phyloP scores from a whole-genome alignment of 2,888 invertebrate genomes.

The Campoplex capitator region DNA sequence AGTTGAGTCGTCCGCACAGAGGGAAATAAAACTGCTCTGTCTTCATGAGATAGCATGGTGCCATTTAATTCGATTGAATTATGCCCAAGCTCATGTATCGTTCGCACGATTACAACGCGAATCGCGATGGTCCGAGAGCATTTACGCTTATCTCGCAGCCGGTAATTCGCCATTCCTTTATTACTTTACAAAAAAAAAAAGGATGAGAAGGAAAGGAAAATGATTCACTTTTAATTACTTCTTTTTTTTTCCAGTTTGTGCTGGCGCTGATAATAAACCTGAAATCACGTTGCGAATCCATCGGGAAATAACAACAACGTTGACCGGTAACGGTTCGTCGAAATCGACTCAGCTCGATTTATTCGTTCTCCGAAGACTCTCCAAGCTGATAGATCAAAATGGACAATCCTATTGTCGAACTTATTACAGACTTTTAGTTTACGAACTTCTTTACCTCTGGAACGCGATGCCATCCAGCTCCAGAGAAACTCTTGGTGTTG shows the following conservation, averaged over 20 bases:
- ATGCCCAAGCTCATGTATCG: constrained; percentile 85
- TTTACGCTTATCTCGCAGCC: constrained; percentile 88
- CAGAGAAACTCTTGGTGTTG: constrained; percentile 80
- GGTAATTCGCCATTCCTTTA: constrained; percentile 69
- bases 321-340: constrained; percentile 66
- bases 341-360: constrained; percentile 81
- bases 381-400: constrained; percentile 77
- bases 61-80: constrained; percentile 87
- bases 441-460: constrained; percentile 90
- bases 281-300: constrained; percentile 82
- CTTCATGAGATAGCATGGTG: constrained; percentile 89
- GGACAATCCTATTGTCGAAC: constrained; percentile 73
- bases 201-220: too few relatives aligned
- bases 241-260: constrained; percentile 82
- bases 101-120: constrained; percentile 86
- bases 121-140: constrained; percentile 89
- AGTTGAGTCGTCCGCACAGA: constrained; percentile 87
- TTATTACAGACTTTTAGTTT: constrained; percentile 87
- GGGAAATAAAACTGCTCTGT: constrained; percentile 88
- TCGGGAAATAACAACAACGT: constrained; percentile 78
- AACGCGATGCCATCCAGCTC: constrained; percentile 88
- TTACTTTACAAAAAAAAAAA: too few relatives aligned
- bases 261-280: constrained; percentile 84
- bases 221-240: not conserved
- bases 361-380: constrained; percentile 80